Evolutionary conservation across 2,113 vertebrate genomes (phyloP).

Genomic region (Phodopus roborovskii): DNA sequence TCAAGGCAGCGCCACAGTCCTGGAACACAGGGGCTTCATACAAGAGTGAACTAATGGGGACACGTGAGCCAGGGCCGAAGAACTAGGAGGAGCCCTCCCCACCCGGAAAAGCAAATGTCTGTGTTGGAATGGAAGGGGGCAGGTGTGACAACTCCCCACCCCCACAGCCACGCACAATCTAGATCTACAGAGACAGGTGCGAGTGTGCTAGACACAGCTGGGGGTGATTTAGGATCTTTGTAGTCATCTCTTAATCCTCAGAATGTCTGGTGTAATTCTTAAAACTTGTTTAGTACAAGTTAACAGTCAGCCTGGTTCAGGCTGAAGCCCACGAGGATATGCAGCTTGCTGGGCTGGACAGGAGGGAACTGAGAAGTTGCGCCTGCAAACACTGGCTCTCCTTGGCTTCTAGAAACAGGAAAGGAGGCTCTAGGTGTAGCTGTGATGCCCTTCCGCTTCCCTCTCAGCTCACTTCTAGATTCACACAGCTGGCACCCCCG

Average conservation of each 20-base stretch:
- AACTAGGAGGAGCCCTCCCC: not conserved
- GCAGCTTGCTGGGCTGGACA: not conserved
- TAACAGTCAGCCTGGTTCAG: not conserved
- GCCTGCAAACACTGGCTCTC: not conserved
- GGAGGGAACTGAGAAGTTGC: not conserved
- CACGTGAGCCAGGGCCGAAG: not conserved
- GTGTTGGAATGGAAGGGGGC: not conserved
- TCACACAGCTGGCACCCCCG: not conserved
- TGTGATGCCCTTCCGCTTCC: not conserved
- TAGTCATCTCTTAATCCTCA: conserved; percentile 22
- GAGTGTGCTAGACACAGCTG: not conserved
- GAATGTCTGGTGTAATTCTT: conserved; percentile 14
- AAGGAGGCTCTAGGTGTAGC: not conserved
- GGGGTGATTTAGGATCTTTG: not conserved
- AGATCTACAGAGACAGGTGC: not conserved
- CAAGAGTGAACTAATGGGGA: not conserved
- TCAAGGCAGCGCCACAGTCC: too few species aligned
- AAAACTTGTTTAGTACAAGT: not conserved
- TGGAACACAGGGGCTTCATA: not conserved
- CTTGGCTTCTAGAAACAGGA: not conserved
- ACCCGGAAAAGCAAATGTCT: not conserved
- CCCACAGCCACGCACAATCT: not conserved
- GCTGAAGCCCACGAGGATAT: not conserved
- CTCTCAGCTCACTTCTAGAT: not conserved
- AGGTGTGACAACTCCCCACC: not conserved